These are phyloP conservation scores for Galendromus occidentalis DNA, from an alignment of 1,140 invertebrate genomes.

Conservation along the genomic window DNA sequence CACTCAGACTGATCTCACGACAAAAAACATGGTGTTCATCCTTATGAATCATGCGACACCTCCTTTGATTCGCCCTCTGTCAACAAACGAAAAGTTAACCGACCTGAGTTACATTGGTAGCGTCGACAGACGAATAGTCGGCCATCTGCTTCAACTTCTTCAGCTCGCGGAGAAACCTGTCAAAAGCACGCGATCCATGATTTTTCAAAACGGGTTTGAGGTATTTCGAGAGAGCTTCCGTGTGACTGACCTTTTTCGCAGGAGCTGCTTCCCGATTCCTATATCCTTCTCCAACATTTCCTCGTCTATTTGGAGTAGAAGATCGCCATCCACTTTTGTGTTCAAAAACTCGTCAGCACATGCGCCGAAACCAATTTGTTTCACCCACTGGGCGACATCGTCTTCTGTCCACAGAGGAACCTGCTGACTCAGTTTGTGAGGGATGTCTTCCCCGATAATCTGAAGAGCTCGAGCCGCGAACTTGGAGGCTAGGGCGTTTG, in stretches of 20 bases:
- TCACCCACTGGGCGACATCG: constrained; percentile 94
- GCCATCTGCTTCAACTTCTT: constrained; percentile 87
- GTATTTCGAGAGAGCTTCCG: neutral
- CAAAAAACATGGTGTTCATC: too few species aligned
- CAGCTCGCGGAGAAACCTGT: constrained; percentile 75
- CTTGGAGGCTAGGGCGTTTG: constrained; percentile 90
- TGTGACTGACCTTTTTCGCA: constrained; percentile 47
- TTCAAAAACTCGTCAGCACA: constrained; percentile 62
- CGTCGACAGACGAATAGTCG: constrained; percentile 85
- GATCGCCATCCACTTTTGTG: constrained; percentile 82
- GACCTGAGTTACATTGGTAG: constrained; percentile 43
- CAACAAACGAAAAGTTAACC: too few species aligned
- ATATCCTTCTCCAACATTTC: constrained; percentile 80
- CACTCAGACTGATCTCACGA: too few species aligned
- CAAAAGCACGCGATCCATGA: constrained; percentile 18
- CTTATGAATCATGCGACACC: too few species aligned
- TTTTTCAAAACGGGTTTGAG: neutral
- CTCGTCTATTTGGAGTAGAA: constrained; percentile 76
- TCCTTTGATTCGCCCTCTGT: too few species aligned
- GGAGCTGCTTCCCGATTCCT: constrained; percentile 75
- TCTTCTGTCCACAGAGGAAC: constrained; percentile 90
- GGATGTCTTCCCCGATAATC: constrained; percentile 85
- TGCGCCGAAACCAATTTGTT: constrained; percentile 78
- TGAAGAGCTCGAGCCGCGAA: constrained; percentile 86
- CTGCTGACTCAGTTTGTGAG: constrained; percentile 90